Base-by-base conservation (phyloP, 2,888 invertebrate species). In the Athalia rosae region DNA sequence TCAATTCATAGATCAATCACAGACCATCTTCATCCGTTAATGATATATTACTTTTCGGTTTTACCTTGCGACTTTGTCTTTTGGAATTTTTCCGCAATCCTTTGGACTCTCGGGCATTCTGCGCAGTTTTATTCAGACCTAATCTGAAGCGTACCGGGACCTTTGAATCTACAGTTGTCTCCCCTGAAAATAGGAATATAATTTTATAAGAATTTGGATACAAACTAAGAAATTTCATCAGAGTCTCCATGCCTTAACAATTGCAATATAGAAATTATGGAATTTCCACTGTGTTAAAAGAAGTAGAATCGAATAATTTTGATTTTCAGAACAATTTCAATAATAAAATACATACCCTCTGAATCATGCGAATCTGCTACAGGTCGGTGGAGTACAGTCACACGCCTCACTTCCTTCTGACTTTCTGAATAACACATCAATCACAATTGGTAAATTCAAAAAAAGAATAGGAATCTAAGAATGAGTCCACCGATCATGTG, bases 61-160 rank as follows among this genome's bases (percentile, higher is more conserved):
- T 88, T 85, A 87, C 86, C 88, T 88, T 88, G 76, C 88, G 88
- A 80, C 85, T 85, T 80, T 85, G 87, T 78, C 87, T 85, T 78
- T 88, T 88, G 77, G 86, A 83, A 81, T 85, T 78, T 80, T 85
- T 88, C 76, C 88, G 84, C 28, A 84, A 84, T 69, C 81, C 79
- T 77, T 88, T 88, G 11, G 85, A 78, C 47, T 88, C 87, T 69
- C 85, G 83, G 45, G 80, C 80, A 45, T 88, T 88, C 82, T 88
- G 87, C 53, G 83, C 62, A 78, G 85, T 82, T 79, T 88, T 88
- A 73, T 87, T 86, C 9, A 87, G 79, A 45, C 88, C 88, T 76
- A 85, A 78, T 76, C 84, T 79, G 77, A 85, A 85, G 47, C 83
- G 85, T 28, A 85, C 81, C 11, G 87, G 87, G 77, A 87, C 82